Evolutionary conservation across 2,113 vertebrate species (phyloP).

Genomic region (Pardalotus punctatus): DNA sequence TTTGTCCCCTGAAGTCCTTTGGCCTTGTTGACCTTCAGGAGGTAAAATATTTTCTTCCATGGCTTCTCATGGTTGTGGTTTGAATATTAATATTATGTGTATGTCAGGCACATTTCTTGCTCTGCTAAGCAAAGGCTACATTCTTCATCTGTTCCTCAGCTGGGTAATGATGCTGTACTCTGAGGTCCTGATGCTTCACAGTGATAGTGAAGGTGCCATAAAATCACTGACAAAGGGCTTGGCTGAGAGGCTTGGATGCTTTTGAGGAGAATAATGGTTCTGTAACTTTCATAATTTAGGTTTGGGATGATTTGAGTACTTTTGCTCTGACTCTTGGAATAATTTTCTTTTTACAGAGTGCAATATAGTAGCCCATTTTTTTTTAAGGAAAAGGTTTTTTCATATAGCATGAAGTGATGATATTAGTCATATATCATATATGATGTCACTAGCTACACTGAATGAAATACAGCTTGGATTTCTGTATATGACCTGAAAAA

Average conservation of each 20-base stretch:
- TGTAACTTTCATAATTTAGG: not conserved
- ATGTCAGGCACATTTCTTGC: not conserved
- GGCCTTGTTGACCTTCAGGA: not conserved
- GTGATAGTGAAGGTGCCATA: not conserved
- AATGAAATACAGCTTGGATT: not conserved
- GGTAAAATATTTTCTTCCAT: not conserved
- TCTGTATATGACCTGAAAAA: not conserved
- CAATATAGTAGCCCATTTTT: not conserved
- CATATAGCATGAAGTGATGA: too few relatives aligned
- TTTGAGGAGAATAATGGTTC: not conserved
- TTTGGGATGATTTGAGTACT: not conserved
- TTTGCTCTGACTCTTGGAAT: not conserved
- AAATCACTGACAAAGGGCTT: not conserved
- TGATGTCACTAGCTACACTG: not conserved
- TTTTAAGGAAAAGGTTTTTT: not conserved
- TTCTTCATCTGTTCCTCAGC: not conserved
- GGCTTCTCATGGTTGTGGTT: not conserved
- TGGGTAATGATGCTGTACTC: not conserved
- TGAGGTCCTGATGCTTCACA: not conserved
- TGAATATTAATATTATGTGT: not conserved
- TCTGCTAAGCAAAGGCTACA: not conserved
- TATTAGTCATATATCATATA: not conserved
- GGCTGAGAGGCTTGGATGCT: not conserved
- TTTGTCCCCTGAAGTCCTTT: not conserved
- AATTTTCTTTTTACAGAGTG: not conserved